Conservation (phyloP, 2,888 invertebrate species). For the Apamea monoglypha region DNA sequence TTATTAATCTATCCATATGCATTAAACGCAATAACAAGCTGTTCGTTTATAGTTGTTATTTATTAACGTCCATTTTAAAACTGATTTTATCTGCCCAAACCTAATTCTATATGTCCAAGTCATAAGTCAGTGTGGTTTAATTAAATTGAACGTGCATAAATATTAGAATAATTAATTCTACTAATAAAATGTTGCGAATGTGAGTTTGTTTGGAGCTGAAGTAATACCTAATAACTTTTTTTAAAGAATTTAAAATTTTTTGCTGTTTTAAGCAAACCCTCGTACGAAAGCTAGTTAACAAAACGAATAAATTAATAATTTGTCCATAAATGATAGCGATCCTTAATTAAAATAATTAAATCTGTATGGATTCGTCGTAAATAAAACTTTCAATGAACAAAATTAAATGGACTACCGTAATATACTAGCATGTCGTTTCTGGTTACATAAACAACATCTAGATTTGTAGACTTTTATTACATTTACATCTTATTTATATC, state of each 20-base stretch:
- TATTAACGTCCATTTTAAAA: conserved; percentile 29
- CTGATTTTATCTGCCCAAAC: conserved; percentile 41
- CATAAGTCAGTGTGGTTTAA: conserved; percentile 17
- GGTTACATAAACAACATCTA: conserved; percentile 45
- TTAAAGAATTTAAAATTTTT: not conserved
- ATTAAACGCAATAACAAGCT: conserved; percentile 20
- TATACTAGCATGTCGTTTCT: conserved; percentile 45
- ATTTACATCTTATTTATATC: conserved; percentile 52
- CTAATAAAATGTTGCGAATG: conserved; percentile 4
- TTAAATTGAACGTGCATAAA: conserved; percentile 25
- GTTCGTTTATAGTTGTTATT: conserved; percentile 3
- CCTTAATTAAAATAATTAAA: conserved; percentile 62
- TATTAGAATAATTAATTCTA: conserved; percentile 17
- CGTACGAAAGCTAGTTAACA: conserved; percentile 3
- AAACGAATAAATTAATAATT: conserved; percentile 36
- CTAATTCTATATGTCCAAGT: conserved; percentile 28
- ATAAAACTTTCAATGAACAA: conserved; percentile 46
- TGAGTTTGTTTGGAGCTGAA: not conserved
- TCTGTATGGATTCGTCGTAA: conserved; percentile 45
- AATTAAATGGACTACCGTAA: conserved; percentile 49
- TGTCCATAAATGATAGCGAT: conserved; percentile 26
- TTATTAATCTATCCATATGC: conserved; percentile 1
- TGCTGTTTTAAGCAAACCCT: not conserved
- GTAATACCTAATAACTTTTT: not conserved
- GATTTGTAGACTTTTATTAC: conserved; percentile 53